phyloP scores from a whole-genome alignment of 1,140 invertebrate species.

The Drosophila pectinifera region DNA sequence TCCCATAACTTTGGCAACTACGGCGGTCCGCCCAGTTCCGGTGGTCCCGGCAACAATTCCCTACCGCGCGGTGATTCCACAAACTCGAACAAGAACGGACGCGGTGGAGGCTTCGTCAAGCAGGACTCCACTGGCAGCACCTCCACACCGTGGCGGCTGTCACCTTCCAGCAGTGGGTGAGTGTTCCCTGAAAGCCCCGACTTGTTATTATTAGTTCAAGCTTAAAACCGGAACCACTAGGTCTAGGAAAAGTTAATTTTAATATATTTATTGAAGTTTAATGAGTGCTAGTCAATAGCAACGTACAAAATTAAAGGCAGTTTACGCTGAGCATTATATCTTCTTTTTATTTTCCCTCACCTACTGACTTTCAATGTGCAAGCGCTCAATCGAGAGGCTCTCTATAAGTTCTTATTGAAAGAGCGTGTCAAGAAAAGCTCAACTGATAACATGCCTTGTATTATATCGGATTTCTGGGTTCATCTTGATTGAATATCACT shows the following conservation, averaged over 20 bases:
- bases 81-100: slow-evolving; percentile 72
- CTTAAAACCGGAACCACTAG: slow-evolving; percentile 13
- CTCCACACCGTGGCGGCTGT: slow-evolving; percentile 89
- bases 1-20: slow-evolving; percentile 95
- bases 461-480: no score
- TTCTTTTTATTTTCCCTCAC: neutral
- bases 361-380: no score
- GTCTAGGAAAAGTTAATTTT: neutral
- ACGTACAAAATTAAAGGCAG: no score
- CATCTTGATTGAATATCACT: no score
- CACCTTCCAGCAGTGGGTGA: slow-evolving; percentile 93
- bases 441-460: neutral
- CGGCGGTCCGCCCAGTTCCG: slow-evolving; percentile 85
- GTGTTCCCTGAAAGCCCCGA: slow-evolving; percentile 69
- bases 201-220: neutral
- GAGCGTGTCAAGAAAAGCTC: no score
- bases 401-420: no score
- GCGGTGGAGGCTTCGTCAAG: slow-evolving; percentile 87
- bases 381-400: no score
- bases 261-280: neutral
- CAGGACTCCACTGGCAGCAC: slow-evolving; percentile 91
- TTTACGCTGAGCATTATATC: neutral
- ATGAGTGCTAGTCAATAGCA: neutral
- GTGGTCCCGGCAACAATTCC: slow-evolving; percentile 61
- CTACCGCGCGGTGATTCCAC: slow-evolving; percentile 86